Evolutionary conservation across 1,140 invertebrate genomes (phyloP), one percentile per base, ranked within the genome.

Genomic region (Conus ventricosus): DNA sequence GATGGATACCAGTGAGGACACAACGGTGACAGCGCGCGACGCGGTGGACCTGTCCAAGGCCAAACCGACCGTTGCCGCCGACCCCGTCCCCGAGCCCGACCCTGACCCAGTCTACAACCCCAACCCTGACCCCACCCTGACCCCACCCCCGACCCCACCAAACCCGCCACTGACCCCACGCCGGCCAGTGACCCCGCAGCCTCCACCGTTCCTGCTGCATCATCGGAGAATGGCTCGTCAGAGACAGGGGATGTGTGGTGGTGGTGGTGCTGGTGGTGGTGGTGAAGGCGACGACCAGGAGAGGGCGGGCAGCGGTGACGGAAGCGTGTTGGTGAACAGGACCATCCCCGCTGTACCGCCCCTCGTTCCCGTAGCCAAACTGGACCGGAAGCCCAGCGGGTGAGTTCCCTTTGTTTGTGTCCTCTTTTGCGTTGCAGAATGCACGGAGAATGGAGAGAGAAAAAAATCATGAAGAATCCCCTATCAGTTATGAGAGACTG

Each of bases 381-480:
- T 53, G 51, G 78, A 80, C 27, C 78, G 78, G n/a, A 80, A 80
- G 51, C 78, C 78, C 27, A 53, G 78, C 27, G 78, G 78, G 78
- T 80, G 51, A 53, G 78, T 80, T 27, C n/a, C 27, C 78, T 39
- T 27, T 39, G 27, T 80, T 80, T 27, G 8, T 80, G 7, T 15
- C 13, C 39, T 20, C 39, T 27, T 80, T 39, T 80, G 57, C 15
- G n/a, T 60, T 60, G 15, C 4, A 60, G 15, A 60, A 60, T 60
- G 57, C 57, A 39, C 39, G 39, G 39, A 39, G 39, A 39, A 39
- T 39, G 39, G 39, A 39, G 39, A 39, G 39, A 39, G 39, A 39
- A 39, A 39, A 39, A 39, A 39, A 39, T 39, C 39, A 3, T 39
- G 39, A 39, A 39, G 39, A 39, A 39, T 39, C 39, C 39, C 39